A percentile compares a stretch with the other conserved stretches of the same genome.
Conservation (phyloP, 2,888 invertebrate species). For the Uropetala carovei region DNA sequence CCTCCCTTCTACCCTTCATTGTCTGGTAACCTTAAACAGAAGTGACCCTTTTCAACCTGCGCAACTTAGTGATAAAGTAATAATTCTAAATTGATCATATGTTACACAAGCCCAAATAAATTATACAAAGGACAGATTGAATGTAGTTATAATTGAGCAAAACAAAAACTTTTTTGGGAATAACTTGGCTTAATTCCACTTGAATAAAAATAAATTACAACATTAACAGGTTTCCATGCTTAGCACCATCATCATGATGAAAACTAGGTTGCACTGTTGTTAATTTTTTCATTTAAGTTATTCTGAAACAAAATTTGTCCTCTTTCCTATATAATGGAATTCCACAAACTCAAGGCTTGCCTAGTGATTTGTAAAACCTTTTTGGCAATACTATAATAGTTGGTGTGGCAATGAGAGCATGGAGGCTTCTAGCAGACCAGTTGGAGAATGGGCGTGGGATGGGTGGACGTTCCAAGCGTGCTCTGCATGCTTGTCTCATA, state of each 20-base stretch:
- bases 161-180: not conserved
- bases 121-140: too few relatives aligned
- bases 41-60: too few relatives aligned
- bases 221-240: not conserved
- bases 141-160: too few relatives aligned
- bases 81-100: too few relatives aligned
- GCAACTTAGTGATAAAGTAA: too few relatives aligned
- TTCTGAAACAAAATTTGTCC: not conserved
- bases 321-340: too few relatives aligned
- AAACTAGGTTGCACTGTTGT: not conserved
- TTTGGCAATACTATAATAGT: not conserved
- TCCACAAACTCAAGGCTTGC: too few relatives aligned
- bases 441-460: slow-evolving; percentile 53
- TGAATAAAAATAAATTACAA: not conserved
- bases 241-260: not conserved
- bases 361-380: not conserved
- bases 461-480: slow-evolving; percentile 32
- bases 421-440: slow-evolving; percentile 48
- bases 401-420: slow-evolving; percentile 48
- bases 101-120: too few relatives aligned
- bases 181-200: not conserved
- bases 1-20: too few relatives aligned
- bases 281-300: not conserved
- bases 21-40: too few relatives aligned
- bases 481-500: slow-evolving; percentile 39